Evolutionary conservation across 1,140 invertebrate species (phyloP).

Genomic region (Samia ricini): DNA sequence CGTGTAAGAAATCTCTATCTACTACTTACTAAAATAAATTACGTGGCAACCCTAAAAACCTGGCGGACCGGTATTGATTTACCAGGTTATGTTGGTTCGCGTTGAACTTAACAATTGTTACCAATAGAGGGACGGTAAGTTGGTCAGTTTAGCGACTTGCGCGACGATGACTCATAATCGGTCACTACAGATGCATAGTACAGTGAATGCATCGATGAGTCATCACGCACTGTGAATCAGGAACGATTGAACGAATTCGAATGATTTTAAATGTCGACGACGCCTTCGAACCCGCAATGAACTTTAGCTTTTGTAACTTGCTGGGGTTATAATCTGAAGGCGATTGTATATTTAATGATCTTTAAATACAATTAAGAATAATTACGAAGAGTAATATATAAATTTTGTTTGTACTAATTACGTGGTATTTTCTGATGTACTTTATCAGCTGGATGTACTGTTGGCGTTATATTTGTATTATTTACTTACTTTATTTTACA

Average conservation of each 20-base stretch:
- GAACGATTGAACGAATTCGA: not conserved
- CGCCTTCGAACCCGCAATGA: not conserved
- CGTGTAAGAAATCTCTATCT: too few relatives aligned
- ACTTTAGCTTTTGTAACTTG: too few relatives aligned
- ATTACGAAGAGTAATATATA: too few relatives aligned
- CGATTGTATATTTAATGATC: too few relatives aligned
- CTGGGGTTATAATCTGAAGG: too few relatives aligned
- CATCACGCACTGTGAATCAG: slow-evolving; percentile 21
- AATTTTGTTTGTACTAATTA: too few relatives aligned
- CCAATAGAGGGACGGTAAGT: slow-evolving; percentile 14
- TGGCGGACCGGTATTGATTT: not conserved
- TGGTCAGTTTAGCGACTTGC: slow-evolving; percentile 9
- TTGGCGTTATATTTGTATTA: too few relatives aligned
- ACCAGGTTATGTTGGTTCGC: slow-evolving; percentile 17
- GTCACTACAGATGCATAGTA: slow-evolving; percentile 13
- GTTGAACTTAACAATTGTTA: slow-evolving; percentile 23
- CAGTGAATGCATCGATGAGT: slow-evolving; percentile 14
- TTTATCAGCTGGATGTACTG: too few relatives aligned
- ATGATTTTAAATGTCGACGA: not conserved
- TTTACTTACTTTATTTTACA: too few relatives aligned
- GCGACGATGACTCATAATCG: slow-evolving; percentile 12
- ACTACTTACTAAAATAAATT: too few relatives aligned
- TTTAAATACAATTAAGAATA: too few relatives aligned
- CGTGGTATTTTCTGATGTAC: too few relatives aligned
- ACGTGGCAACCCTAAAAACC: not conserved